Percentiles rank a stretch among this genome's conserved stretches.
Evolutionary conservation across 2,113 vertebrate species (phyloP).

Genomic region (Dasyprocta punctata): DNA sequence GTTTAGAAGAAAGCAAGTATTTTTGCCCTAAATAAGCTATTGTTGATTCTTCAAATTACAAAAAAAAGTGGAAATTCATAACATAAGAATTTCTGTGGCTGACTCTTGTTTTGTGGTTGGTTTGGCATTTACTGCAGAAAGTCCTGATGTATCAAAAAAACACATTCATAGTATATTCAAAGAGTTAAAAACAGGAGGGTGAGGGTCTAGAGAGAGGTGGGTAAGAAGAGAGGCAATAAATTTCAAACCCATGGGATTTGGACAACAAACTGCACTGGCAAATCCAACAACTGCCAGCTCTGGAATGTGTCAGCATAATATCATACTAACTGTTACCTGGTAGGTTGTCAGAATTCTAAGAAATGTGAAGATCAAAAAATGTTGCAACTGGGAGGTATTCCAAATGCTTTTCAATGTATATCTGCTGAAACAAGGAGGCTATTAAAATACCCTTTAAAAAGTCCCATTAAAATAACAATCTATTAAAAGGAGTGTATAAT

Average conservation of each 20-base stretch:
- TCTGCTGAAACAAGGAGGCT: conserved; percentile 81
- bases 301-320: conserved; percentile 80
- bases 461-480: conserved; percentile 79
- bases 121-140: not conserved
- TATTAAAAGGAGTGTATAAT: conserved; percentile 79
- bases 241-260: conserved; percentile 70
- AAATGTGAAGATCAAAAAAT: conserved; percentile 80
- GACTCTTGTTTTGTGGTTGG: not conserved
- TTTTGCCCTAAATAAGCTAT: not conserved
- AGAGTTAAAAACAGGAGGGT: conserved; percentile 34
- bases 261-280: conserved; percentile 65
- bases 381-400: conserved; percentile 75
- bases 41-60: not conserved
- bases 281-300: conserved; percentile 81
- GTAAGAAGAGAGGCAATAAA: conserved; percentile 78
- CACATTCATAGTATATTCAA: not conserved
- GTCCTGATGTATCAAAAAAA: not conserved
- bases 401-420: conserved; percentile 73
- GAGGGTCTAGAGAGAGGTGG: conserved; percentile 34
- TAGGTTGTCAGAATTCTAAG: conserved; percentile 83
- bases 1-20: not conserved
- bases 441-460: conserved; percentile 79
- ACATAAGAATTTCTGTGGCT: not conserved
- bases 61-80: not conserved
- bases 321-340: conserved; percentile 84